Conservation (phyloP, 1,140 invertebrate species). For the Stenopsyche tienmushanensis region DNA sequence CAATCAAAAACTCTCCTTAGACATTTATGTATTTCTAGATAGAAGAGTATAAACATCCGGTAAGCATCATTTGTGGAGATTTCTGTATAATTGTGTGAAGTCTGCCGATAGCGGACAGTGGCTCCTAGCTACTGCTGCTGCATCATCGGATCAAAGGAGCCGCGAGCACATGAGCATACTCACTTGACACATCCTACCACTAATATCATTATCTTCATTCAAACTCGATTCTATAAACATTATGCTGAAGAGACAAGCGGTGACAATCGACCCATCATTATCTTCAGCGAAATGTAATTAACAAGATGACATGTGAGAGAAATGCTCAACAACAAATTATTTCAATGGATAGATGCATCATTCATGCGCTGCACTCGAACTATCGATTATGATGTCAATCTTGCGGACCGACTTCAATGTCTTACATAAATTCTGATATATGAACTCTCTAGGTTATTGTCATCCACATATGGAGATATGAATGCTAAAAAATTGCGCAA, state of each 20-base stretch:
- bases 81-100: not conserved
- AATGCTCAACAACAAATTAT: too few species aligned
- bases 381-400: too few species aligned
- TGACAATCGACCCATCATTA: constrained; percentile 14
- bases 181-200: not conserved
- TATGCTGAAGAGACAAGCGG: not conserved
- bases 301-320: not conserved
- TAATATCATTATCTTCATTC: constrained; percentile 2
- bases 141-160: not conserved
- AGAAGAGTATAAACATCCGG: too few species aligned
- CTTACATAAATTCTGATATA: too few species aligned
- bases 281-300: constrained; percentile 8
- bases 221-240: not conserved
- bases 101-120: constrained; percentile 3
- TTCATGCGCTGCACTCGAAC: too few species aligned
- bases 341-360: too few species aligned
- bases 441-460: too few species aligned
- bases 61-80: not conserved
- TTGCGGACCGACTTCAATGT: too few species aligned
- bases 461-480: too few species aligned
- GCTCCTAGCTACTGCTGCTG: not conserved
- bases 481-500: too few species aligned
- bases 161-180: not conserved
- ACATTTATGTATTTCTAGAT: too few species aligned
- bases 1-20: too few species aligned